Evolutionary conservation across 2,888 invertebrate genomes (phyloP).

Genomic region (Alloplasta piceator): DNA sequence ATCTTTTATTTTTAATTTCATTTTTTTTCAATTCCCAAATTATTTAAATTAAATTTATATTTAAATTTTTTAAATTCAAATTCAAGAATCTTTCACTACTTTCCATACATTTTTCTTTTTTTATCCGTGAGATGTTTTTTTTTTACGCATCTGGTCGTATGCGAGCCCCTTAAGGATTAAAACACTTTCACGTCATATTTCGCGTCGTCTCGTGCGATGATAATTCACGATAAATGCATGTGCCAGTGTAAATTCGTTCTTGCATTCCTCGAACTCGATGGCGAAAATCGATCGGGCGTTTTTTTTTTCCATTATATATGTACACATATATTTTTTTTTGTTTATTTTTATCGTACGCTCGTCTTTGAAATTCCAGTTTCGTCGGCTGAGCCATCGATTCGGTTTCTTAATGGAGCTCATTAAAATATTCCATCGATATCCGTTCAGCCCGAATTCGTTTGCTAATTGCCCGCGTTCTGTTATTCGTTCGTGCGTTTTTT

Average conservation of each 20-base stretch:
- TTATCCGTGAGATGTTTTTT: too few relatives aligned
- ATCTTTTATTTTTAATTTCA: too few relatives aligned
- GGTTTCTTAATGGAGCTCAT: conserved; percentile 32
- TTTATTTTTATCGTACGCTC: not conserved
- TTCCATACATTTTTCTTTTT: too few relatives aligned
- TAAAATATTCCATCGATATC: conserved; percentile 30
- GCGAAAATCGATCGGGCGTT: conserved; percentile 33
- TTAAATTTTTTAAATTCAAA: too few relatives aligned
- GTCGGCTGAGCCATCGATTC: conserved; percentile 5
- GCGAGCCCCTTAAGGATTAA: conserved; percentile 2
- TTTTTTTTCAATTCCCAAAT: too few relatives aligned
- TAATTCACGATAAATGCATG: conserved; percentile 42
- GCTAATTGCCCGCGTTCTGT: not conserved
- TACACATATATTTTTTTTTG: not conserved
- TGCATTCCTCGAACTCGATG: conserved; percentile 26
- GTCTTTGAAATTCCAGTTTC: conserved; percentile 28
- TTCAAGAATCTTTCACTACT: too few relatives aligned
- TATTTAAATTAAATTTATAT: too few relatives aligned
- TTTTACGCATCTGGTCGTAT: too few relatives aligned
- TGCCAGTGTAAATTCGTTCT: conserved; percentile 36
- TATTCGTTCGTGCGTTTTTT: conserved; percentile 12
- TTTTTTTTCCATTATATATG: conserved; percentile 1
- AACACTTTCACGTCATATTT: conserved; percentile 55
- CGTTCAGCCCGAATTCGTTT: conserved; percentile 2
- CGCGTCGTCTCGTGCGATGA: conserved; percentile 30